A percentile compares a stretch with the other conserved stretches of the same genome.
These are phyloP conservation scores for Leiothrix lutea DNA, from an alignment of 2,113 vertebrate genomes.

Conservation along the genomic window DNA sequence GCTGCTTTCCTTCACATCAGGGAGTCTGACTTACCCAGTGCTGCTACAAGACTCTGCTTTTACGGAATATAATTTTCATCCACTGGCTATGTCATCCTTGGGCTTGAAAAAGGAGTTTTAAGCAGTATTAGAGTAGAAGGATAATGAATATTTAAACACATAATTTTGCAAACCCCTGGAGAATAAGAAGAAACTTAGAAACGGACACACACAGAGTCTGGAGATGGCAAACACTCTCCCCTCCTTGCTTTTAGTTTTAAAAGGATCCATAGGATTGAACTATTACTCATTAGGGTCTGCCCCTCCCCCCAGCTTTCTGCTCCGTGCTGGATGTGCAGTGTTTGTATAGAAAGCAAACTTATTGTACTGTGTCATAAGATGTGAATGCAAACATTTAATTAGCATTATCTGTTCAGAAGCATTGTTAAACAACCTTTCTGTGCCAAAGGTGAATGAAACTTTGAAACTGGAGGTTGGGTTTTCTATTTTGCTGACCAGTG, in stretches of 20 bases:
- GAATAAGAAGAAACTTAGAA: background rate
- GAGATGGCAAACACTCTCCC: background rate
- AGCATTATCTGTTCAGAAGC: slow-evolving; percentile 24
- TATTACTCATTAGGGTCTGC: background rate
- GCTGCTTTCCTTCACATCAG: background rate
- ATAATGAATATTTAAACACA: slow-evolving; percentile 12
- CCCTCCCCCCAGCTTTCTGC: background rate
- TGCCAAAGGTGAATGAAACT: background rate
- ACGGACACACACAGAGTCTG: background rate
- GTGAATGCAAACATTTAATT: slow-evolving; percentile 57
- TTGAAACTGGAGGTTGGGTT: background rate
- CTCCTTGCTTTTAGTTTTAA: background rate
- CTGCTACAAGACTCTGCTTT: slow-evolving; percentile 5
- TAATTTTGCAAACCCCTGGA: background rate
- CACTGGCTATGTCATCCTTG: background rate
- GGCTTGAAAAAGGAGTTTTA: slow-evolving; percentile 1
- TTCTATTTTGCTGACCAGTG: background rate
- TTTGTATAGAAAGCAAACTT: slow-evolving; percentile 29
- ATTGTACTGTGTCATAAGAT: background rate
- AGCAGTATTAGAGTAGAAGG: background rate
- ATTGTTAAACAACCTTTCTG: slow-evolving; percentile 20
- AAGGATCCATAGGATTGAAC: background rate
- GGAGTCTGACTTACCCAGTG: background rate
- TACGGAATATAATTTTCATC: background rate
- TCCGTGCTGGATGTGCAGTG: fast-evolving